These are phyloP conservation scores for Montipora cactus DNA, from an alignment of 64 coral and sea anemone genomes.

Conservation along the genomic window DNA sequence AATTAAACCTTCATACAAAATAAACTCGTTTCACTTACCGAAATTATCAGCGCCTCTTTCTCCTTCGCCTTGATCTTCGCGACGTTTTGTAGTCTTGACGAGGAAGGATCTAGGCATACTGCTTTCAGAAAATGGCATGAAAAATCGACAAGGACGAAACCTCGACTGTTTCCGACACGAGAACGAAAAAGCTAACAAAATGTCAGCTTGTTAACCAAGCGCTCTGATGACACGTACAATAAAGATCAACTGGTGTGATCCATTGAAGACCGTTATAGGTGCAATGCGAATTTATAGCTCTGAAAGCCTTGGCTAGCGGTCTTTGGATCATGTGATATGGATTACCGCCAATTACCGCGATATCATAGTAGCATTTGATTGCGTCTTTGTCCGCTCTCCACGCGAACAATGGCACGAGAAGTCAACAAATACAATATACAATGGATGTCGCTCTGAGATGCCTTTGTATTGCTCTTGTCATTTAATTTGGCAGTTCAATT, in stretches of 20 bases:
- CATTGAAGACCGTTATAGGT: constrained; percentile 53
- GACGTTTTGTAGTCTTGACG: constrained; percentile 32
- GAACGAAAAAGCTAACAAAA: not conserved
- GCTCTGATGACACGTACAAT: not conserved
- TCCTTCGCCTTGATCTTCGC: not conserved
- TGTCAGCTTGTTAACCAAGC: not conserved
- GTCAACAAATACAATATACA: constrained; percentile 60
- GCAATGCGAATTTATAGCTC: constrained; percentile 44
- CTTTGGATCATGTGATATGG: constrained; percentile 46
- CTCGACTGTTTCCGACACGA: not conserved
- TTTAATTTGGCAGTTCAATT: constrained; percentile 63
- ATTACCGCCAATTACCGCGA: constrained; percentile 50
- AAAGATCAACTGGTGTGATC: not conserved
- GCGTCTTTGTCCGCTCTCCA: constrained; percentile 46
- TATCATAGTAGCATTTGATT: constrained; percentile 52
- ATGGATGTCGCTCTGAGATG: constrained; percentile 18
- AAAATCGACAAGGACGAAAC: not conserved
- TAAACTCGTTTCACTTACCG: constrained; percentile 20
- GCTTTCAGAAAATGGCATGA: not conserved
- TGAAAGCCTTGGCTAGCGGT: constrained; percentile 27
- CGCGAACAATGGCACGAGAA: constrained; percentile 39
- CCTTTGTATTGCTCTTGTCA: constrained; percentile 47
- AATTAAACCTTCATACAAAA: not conserved
- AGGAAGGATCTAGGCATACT: constrained; percentile 42
- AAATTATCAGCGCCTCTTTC: not conserved